Evolutionary conservation across 2,888 invertebrate genomes (phyloP), one percentile per base, ranked within the genome.

Genomic region (Parnassius smintheus): DNA sequence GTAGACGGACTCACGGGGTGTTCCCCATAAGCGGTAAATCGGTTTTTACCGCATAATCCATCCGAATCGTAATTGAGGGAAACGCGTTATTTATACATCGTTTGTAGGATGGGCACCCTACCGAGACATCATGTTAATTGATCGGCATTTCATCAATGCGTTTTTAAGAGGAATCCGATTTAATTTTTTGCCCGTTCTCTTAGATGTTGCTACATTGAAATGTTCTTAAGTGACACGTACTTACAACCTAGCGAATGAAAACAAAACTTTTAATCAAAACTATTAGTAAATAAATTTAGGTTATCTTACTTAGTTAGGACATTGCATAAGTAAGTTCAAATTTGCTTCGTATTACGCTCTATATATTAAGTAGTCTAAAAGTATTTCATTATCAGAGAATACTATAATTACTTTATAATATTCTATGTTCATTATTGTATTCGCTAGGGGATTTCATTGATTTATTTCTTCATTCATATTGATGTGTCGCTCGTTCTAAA

Each of bases 51-150:
- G 74, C 75, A 80, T 75, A 81, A 79, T 77, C 77, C 76, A 73
- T 75, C 75, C 78, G 78, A 82, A 81, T 75, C 75, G 80, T 81
- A 78, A 83, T 80, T 78, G 82, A 75, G 75, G 81, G 73, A 84
- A 82, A 83, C 77, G 72, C 77, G 81, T 83, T 86, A 83, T 85
- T 86, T 86, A 86, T 88, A 80, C 83, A 83, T 83, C 83, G 79
- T 76, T 80, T 78, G 73, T 76, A 80, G 77, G 25, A 74, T 69
- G 72, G 78, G 73, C 83, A 73, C 85, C 86, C 85, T 77, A 81
- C 76, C 66, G 86, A 65, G 83, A 70, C 72, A 75, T 80, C 80
- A 83, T 81, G 80, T 82, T 88, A 86, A 88, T 88, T 86, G 80
- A 80, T 78, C 82, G 74, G 73, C 78, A 77, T 80, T 83, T 88